Base-by-base conservation (phyloP, 92 coral and sea anemone genomes). In the Virgularia gustaviana region DNA sequence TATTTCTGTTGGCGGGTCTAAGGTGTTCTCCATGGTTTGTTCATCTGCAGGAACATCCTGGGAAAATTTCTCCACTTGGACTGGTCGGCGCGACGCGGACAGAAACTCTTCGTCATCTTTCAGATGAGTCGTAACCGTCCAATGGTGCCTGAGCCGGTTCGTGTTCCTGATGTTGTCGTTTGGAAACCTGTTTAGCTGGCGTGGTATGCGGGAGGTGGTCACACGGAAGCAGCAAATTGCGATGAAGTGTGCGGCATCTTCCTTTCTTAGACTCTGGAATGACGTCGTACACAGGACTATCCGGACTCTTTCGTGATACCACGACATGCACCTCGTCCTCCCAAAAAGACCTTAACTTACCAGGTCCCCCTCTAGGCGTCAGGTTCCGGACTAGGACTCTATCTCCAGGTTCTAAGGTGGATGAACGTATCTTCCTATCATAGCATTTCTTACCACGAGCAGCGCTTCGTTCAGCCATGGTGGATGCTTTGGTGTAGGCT, bases 281-380 rank as follows among this genome's bases (percentile, higher is more conserved):
- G 6, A 65, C 72, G 12, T 65, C 72, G 33, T 65, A 65, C 57
- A 65, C 56, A 13, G 72, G 72, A 22, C 72, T 65, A 13, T 65
- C 72, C 45, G 55, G 72, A 39, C 72, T 38, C 43, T 65, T 65
- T 44, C 72, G 24, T 43, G 55, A 6, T 43, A 18, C 34, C 1
- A 65, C 72, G 16, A 65, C 11, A 57, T 65, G 37, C 34, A 65
- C 72, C 57, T 65, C 72, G 1, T 65, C 72, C 72, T 65, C 49
- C 72, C 72, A 65, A 44, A 43, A 24, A 10, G 54, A 65, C 31
- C 55, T n/a, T n/a, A n/a, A n/a, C n/a, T n/a, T n/a, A n/a, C n/a
- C n/a, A n/a, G n/a, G n/a, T n/a, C n/a, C n/a, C n/a, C n/a, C n/a
- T n/a, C n/a, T n/a, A n/a, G n/a, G n/a, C n/a, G n/a, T n/a, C n/a